A percentile compares a stretch with the other conserved stretches of the same genome.
Conservation (phyloP, 2,797 vertebrate genomes). For the Sardinella longiceps region DNA sequence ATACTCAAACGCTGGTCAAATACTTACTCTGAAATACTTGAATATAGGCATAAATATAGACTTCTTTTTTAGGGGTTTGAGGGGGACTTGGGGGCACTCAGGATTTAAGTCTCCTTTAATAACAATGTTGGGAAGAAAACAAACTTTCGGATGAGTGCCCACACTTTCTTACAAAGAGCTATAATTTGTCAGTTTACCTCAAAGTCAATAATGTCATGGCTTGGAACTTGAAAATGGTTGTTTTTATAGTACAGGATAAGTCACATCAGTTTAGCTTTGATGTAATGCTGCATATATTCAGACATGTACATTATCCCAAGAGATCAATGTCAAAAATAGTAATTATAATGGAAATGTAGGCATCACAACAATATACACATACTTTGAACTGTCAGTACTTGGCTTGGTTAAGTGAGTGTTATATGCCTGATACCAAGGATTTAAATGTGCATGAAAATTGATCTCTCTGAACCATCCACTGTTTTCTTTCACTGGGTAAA, state of each 20-base stretch:
- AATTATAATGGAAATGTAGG: background rate
- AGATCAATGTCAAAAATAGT: background rate
- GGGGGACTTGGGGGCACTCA: background rate
- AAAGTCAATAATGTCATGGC: background rate
- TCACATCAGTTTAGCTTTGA: background rate
- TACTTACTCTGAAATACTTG: slow-evolving; percentile 2
- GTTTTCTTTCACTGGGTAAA: background rate
- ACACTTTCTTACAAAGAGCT: background rate
- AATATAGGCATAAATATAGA: slow-evolving; percentile 17
- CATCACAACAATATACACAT: background rate
- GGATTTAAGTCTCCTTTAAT: slow-evolving; percentile 12
- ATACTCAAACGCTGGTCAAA: background rate
- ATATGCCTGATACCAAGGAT: background rate
- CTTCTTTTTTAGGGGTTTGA: background rate
- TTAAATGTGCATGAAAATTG: slow-evolving; percentile 7
- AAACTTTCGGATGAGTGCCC: background rate
- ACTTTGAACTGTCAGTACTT: background rate
- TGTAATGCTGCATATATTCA: background rate
- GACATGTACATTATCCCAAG: background rate
- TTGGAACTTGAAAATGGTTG: background rate
- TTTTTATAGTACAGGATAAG: background rate
- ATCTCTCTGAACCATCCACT: background rate
- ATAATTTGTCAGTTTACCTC: background rate
- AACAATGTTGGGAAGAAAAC: background rate
- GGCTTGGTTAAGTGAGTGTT: background rate